These are phyloP conservation scores for Colinus virginianus DNA, from an alignment of 2,113 vertebrate species.

Conservation along the genomic window DNA sequence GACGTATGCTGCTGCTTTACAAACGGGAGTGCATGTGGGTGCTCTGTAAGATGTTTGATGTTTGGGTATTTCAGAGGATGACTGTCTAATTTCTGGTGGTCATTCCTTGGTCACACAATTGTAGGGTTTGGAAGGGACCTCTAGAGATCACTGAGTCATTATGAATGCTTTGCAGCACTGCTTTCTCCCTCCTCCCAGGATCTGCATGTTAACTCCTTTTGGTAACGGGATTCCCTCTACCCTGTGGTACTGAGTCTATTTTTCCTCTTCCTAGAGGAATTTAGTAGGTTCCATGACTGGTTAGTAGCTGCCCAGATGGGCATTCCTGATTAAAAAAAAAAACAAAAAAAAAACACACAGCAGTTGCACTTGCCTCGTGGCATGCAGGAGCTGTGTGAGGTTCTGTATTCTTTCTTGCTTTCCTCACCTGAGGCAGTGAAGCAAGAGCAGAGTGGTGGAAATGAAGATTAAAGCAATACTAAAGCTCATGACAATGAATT, in stretches of 20 bases:
- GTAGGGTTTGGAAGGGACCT: too few relatives aligned
- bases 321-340: too few relatives aligned
- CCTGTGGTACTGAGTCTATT: neutral
- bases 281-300: neutral
- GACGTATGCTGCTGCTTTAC: neutral
- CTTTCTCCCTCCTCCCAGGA: neutral
- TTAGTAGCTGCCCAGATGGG: neutral
- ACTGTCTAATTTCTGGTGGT: neutral
- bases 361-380: neutral
- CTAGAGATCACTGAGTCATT: too few relatives aligned
- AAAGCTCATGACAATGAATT: neutral
- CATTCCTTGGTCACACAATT: neutral
- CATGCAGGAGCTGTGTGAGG: accelerated
- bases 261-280: accelerated
- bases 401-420: neutral
- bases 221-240: neutral
- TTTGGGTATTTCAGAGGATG: neutral
- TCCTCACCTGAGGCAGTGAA: neutral
- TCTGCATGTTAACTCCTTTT: accelerated
- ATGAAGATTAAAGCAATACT: accelerated
- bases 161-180: neutral
- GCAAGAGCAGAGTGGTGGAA: neutral
- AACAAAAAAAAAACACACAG: neutral
- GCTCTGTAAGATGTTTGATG: neutral
- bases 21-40: accelerated